These are phyloP conservation scores for Chloromyia formosa DNA, from an alignment of 2,888 invertebrate species.

Conservation along the genomic window DNA sequence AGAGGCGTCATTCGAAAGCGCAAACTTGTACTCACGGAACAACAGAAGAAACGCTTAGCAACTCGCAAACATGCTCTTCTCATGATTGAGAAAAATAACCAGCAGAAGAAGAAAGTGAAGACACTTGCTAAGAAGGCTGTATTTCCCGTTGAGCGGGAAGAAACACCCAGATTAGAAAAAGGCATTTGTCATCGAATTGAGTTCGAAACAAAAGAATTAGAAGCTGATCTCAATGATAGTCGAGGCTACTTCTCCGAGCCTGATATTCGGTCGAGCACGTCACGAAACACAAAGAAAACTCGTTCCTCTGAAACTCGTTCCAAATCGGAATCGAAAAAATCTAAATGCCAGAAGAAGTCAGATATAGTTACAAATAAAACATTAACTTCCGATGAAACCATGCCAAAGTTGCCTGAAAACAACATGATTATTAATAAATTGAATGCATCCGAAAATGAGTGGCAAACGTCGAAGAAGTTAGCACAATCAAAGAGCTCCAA, in stretches of 20 bases:
- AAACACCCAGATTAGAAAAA: neutral
- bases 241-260: conserved; percentile 63
- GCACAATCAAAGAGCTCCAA: conserved; percentile 18
- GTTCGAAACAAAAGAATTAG: conserved; percentile 50
- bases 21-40: conserved; percentile 59
- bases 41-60: conserved; percentile 58
- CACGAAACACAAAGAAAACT: conserved; percentile 47
- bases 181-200: neutral
- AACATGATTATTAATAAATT: neutral
- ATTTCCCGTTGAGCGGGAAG: neutral
- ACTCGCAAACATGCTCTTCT: conserved; percentile 55
- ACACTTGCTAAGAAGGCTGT: neutral
- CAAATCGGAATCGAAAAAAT: conserved; percentile 65
- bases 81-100: conserved; percentile 54
- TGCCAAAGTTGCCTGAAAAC: conserved; percentile 43
- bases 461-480: conserved; percentile 22
- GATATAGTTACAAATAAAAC: neutral
- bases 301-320: conserved; percentile 59
- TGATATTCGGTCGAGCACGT: conserved; percentile 55
- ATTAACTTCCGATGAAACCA: conserved; percentile 13
- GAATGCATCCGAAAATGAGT: neutral
- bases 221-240: conserved; percentile 54
- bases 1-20: conserved; percentile 56
- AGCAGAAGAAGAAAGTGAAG: conserved; percentile 51
- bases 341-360: conserved; percentile 52